Evolutionary conservation across 2,797 vertebrate genomes (phyloP).

Genomic region (Galagoides demidoff): DNA sequence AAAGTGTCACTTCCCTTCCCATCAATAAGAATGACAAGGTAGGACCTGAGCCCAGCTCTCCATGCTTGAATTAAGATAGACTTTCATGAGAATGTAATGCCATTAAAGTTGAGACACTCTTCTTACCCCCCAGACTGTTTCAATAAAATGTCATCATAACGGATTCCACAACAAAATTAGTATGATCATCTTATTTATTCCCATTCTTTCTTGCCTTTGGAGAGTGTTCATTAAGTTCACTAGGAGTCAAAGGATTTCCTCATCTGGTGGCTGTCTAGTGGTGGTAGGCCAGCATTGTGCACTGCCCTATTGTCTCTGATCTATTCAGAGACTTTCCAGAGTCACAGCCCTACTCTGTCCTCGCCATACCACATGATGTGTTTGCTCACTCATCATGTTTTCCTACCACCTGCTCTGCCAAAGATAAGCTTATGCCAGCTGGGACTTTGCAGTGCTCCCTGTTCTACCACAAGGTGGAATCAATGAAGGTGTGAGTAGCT

Average conservation of each 20-base stretch:
- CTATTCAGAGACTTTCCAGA: neutral
- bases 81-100: neutral
- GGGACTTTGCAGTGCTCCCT: neutral
- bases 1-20: neutral
- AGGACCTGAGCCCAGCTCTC: neutral
- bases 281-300: neutral
- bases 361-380: neutral
- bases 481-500: neutral
- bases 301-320: neutral
- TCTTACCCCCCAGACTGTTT: neutral
- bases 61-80: neutral
- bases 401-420: accelerated
- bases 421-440: neutral
- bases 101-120: neutral
- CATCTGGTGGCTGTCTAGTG: neutral
- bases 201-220: neutral
- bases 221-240: neutral
- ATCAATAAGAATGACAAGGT: neutral
- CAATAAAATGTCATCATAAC: neutral
- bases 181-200: neutral
- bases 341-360: neutral
- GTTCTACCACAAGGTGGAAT: neutral
- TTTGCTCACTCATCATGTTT: neutral
- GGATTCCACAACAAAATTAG: neutral
- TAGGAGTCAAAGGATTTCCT: neutral